phyloP scores from a whole-genome alignment of 2,888 invertebrate genomes.

The Tachina fera region DNA sequence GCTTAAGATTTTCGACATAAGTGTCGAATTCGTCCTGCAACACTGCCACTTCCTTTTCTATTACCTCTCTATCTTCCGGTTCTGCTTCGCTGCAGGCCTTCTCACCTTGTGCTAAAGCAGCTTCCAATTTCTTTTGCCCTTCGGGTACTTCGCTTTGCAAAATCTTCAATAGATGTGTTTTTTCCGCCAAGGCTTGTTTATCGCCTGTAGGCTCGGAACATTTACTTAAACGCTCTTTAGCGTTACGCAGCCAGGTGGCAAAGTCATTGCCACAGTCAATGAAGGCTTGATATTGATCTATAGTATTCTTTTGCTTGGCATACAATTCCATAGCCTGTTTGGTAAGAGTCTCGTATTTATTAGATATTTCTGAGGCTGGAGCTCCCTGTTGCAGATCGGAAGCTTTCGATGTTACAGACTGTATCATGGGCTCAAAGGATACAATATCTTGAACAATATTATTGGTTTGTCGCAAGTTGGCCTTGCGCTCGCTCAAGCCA shows the following conservation, averaged over 20 bases:
- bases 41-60: conserved; percentile 95
- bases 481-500: conserved; percentile 92
- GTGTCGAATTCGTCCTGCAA: conserved; percentile 96
- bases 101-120: conserved; percentile 92
- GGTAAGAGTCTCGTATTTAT: conserved; percentile 93
- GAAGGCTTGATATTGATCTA: conserved; percentile 95
- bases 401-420: conserved; percentile 96
- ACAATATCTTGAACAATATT: conserved; percentile 98
- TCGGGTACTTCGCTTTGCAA: conserved; percentile 92
- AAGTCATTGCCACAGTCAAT: conserved; percentile 96
- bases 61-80: conserved; percentile 93
- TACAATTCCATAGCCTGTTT: conserved; percentile 95
- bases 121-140: conserved; percentile 92
- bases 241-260: conserved; percentile 94
- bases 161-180: conserved; percentile 93
- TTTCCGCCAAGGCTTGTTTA: conserved; percentile 93
- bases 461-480: conserved; percentile 94
- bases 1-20: conserved; percentile 90
- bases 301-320: conserved; percentile 94
- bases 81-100: conserved; percentile 93
- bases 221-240: conserved; percentile 95
- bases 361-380: conserved; percentile 95
- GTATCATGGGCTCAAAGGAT: conserved; percentile 98
- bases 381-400: conserved; percentile 95
- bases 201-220: conserved; percentile 97